phyloP scores from a whole-genome alignment of 2,113 vertebrate species.

The Fulmarus glacialis region DNA sequence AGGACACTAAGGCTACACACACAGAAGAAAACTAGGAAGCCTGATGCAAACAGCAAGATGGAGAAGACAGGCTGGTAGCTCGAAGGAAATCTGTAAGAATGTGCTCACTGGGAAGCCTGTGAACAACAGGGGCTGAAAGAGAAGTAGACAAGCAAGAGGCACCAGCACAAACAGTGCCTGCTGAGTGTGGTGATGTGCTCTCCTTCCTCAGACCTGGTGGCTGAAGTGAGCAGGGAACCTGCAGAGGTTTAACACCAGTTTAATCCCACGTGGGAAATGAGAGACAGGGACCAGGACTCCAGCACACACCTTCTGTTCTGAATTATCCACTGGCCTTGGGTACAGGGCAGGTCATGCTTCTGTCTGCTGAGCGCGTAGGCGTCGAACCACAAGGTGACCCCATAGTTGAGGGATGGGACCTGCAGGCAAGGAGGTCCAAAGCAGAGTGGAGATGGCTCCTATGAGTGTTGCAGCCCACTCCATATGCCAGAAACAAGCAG shows the following conservation, averaged over 20 bases:
- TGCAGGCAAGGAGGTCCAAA: conserved; percentile 45
- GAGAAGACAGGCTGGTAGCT: conserved; percentile 2
- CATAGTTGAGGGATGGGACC: conserved; percentile 83
- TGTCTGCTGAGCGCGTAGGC: conserved; percentile 87
- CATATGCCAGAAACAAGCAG: fast-evolving
- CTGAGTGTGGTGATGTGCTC: too few species aligned
- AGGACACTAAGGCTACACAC: conserved; percentile 55
- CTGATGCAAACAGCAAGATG: background rate
- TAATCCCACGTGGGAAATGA: background rate
- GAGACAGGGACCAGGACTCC: background rate
- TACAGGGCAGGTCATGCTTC: conserved; percentile 80
- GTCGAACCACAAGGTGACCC: conserved; percentile 88
- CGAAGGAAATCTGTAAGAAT: background rate
- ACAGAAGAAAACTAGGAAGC: conserved; percentile 12
- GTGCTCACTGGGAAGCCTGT: background rate
- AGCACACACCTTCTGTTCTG: conserved; percentile 86
- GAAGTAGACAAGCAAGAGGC: background rate
- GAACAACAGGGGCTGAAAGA: background rate
- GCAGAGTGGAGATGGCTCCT: background rate
- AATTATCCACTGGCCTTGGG: conserved; percentile 90
- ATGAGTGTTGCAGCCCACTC: background rate
- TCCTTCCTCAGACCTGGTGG: background rate
- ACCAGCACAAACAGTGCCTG: background rate
- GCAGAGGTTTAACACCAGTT: background rate
- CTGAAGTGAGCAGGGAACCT: background rate